These are phyloP conservation scores for Chromobotia macracanthus DNA, from an alignment of 2,797 vertebrate species.

Conservation along the genomic window DNA sequence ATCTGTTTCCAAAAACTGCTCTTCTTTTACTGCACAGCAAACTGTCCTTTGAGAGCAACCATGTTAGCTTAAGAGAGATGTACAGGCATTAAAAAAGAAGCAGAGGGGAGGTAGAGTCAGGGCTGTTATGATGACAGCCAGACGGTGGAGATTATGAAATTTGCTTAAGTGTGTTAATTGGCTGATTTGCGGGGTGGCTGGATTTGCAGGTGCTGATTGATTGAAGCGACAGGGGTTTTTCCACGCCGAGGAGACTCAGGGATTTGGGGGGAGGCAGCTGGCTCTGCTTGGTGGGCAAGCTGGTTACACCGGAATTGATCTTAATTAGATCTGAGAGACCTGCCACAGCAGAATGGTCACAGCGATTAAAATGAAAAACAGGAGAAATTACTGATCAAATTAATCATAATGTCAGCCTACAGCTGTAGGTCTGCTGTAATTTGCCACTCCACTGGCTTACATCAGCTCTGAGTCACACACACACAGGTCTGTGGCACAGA, in stretches of 20 bases:
- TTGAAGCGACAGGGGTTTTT: conserved; percentile 90
- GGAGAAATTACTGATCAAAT: conserved; percentile 99
- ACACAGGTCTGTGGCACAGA: conserved; percentile 85
- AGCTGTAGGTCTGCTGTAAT: conserved; percentile 99
- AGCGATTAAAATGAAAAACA: conserved; percentile 99
- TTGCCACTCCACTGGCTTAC: conserved; percentile 99
- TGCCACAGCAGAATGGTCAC: conserved; percentile 99
- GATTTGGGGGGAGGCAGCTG: conserved; percentile 87
- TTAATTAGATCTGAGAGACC: conserved; percentile 99
- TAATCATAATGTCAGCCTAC: conserved; percentile 99
- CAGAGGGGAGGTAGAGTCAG: conserved; percentile 29
- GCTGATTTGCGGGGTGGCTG: conserved; percentile 84
- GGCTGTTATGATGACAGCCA: conserved; percentile 86
- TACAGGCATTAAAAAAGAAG: background rate
- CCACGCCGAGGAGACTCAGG: conserved; percentile 89
- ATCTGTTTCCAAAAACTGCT: background rate
- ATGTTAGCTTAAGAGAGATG: background rate
- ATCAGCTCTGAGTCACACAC: conserved; percentile 85
- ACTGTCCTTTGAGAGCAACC: background rate
- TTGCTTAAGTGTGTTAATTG: conserved; percentile 98
- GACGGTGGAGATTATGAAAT: conserved; percentile 90
- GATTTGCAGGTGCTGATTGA: conserved; percentile 93
- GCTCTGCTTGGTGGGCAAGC: conserved; percentile 82
- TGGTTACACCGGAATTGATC: conserved; percentile 99
- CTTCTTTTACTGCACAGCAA: background rate